Percentiles rank a stretch among this genome's conserved stretches.
Conservation (phyloP, 2,797 vertebrate species). For the Orientallactaga sibirica region DNA sequence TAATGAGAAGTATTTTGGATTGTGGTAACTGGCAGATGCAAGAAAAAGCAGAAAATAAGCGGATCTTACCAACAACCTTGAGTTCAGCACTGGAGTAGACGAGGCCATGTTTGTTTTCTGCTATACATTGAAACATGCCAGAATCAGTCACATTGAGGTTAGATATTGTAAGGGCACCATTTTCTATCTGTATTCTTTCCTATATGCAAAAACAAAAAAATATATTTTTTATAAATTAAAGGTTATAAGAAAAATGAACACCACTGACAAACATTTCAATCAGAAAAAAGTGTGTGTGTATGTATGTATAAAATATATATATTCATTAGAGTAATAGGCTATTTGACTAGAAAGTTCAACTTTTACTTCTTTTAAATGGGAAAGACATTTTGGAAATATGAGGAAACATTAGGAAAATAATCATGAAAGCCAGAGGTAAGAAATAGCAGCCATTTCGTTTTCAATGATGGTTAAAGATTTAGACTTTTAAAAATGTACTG, state of each 20-base stretch:
- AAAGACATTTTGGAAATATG: not conserved
- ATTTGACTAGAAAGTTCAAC: not conserved
- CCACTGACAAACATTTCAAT: not conserved
- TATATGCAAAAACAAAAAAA: constrained; percentile 86
- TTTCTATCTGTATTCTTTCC: constrained; percentile 96
- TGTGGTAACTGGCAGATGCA: not conserved
- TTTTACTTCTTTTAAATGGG: not conserved
- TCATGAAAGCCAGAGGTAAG: not conserved
- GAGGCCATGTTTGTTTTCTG: constrained; percentile 97
- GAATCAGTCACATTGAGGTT: constrained; percentile 95
- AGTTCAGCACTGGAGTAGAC: constrained; percentile 95
- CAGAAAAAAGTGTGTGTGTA: not conserved
- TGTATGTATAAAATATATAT: not conserved
- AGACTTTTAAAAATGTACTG: not conserved
- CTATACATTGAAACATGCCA: constrained; percentile 98
- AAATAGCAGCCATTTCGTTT: not conserved
- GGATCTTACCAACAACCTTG: constrained; percentile 95
- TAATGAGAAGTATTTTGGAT: not conserved
- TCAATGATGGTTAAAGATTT: not conserved
- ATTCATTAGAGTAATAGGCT: not conserved
- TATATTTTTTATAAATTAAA: constrained; percentile 54
- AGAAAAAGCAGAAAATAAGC: constrained; percentile 42
- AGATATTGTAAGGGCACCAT: constrained; percentile 94
- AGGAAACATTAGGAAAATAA: not conserved
- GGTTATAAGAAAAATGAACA: constrained; percentile 37